These are phyloP conservation scores for Epistrophe eligans DNA, from an alignment of 2,888 invertebrate species.

Conservation along the genomic window DNA sequence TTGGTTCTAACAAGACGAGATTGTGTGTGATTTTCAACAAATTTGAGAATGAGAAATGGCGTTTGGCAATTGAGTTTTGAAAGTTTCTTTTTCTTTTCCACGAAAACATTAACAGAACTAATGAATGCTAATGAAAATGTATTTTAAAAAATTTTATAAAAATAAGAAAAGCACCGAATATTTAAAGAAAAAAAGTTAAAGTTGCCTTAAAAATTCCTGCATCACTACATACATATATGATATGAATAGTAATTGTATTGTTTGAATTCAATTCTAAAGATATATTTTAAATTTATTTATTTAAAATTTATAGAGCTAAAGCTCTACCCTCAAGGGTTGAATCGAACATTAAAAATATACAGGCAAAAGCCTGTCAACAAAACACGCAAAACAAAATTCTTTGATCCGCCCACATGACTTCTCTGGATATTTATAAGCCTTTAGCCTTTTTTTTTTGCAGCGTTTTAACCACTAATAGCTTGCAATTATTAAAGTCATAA, in stretches of 20 bases:
- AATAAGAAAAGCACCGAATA: not conserved
- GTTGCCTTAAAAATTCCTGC: not conserved
- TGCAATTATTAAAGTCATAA: slow-evolving; percentile 33
- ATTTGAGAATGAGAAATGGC: slow-evolving; percentile 4
- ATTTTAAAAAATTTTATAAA: not conserved
- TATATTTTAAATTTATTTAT: no score
- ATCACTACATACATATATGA: no score
- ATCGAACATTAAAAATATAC: no score
- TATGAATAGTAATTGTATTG: no score
- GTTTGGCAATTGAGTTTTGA: slow-evolving; percentile 28
- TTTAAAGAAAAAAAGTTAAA: not conserved
- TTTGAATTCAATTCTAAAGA: no score
- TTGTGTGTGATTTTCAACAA: slow-evolving; percentile 21
- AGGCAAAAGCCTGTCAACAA: no score
- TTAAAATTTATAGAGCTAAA: no score
- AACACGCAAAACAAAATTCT: not conserved
- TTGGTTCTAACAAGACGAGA: slow-evolving; percentile 11
- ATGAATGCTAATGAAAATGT: not conserved
- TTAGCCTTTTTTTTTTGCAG: not conserved
- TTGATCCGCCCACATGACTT: slow-evolving; percentile 5
- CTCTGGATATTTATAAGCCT: slow-evolving; percentile 2
- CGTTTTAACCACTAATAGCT: slow-evolving; percentile 6
- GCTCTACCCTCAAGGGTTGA: no score
- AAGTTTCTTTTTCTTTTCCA: slow-evolving; percentile 3
- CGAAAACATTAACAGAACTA: slow-evolving; percentile 9